These are phyloP conservation scores for Actias luna DNA, from an alignment of 2,888 invertebrate genomes.

Conservation along the genomic window DNA sequence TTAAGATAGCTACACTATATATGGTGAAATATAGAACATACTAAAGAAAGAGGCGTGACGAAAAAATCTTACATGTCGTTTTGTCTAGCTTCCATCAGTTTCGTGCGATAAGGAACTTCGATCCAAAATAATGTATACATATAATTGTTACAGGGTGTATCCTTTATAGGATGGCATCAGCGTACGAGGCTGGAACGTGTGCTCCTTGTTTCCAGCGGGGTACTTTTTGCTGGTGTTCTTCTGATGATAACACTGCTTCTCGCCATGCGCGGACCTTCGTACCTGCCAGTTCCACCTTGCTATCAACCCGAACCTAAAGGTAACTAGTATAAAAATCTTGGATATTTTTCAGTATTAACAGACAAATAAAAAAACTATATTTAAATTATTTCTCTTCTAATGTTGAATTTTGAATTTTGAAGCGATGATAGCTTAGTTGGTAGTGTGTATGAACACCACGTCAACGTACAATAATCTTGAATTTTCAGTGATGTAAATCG, in stretches of 20 bases:
- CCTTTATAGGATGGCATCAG: slow-evolving; percentile 86
- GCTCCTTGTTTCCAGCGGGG: slow-evolving; percentile 81
- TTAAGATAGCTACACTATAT: too few relatives aligned
- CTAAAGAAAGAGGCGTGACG: too few relatives aligned
- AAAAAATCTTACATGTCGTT: too few relatives aligned
- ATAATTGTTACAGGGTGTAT: slow-evolving; percentile 83
- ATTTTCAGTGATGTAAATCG: too few relatives aligned
- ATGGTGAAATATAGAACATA: too few relatives aligned
- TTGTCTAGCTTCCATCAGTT: too few relatives aligned
- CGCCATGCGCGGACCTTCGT: slow-evolving; percentile 60
- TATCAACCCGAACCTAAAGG: slow-evolving; percentile 74
- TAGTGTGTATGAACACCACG: too few relatives aligned
- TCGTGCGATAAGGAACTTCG: background rate
- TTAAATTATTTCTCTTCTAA: too few relatives aligned
- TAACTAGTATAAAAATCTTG: slow-evolving; percentile 30
- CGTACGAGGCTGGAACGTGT: slow-evolving; percentile 87
- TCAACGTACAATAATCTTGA: too few relatives aligned
- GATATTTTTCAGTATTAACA: background rate
- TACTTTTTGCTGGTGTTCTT: slow-evolving; percentile 82
- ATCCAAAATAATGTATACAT: background rate
- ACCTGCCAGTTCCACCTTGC: slow-evolving; percentile 67
- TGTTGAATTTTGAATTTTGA: too few relatives aligned
- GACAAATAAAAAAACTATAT: background rate
- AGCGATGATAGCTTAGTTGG: too few relatives aligned
- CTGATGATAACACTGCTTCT: slow-evolving; percentile 82